Evolutionary conservation across 2,113 vertebrate species (phyloP), one percentile per base, ranked within the genome.

Genomic region (Alosa alosa): DNA sequence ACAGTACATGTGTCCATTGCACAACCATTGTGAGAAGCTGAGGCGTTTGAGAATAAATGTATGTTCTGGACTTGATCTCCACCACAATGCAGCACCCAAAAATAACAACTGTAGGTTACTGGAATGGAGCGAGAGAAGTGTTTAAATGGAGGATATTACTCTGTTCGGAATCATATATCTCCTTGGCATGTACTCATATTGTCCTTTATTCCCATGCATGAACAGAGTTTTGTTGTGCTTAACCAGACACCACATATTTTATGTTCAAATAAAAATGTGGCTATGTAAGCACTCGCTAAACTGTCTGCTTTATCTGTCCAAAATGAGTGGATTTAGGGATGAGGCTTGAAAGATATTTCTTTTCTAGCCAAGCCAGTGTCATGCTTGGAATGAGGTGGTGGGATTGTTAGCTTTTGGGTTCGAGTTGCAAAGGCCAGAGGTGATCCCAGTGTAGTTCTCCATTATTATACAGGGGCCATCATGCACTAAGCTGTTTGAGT

Each of bases 381-480:
- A 78, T 78, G 72, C 72, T 39, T 78, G 72, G 72, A 78, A 78
- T 78, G 36, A 17, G 72, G 72, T 36, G 31, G 72, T 78, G 72
- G 72, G 72, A 39, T 36, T 78, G 72, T 41, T 78, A 78, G 72
- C 31, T 78, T 78, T 78, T 39, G 13, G 31, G 72, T 78, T 78
- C 2, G 36, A 17, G 72, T 39, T 78, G n/a, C 64, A 72, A 31
- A 72, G 31, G 64, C n/a, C 64, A 31, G 64, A 31, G n/a, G 64
- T 72, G 64, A 72, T 6, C 64, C 72, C 11, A 4, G 36, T 15
- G 2, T 39, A 41, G 36, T 60, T 25, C 72, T 85, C 60, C 46
- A 68, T 88, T 81, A 89, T 75, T 72, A 68, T 68, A 75, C 46
- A 68, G 60, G 82, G 81, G 22, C 39, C n/a, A 82, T 88, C 84